phyloP scores from a whole-genome alignment of 2,113 vertebrate species.

The Gorsachius goisagi region DNA sequence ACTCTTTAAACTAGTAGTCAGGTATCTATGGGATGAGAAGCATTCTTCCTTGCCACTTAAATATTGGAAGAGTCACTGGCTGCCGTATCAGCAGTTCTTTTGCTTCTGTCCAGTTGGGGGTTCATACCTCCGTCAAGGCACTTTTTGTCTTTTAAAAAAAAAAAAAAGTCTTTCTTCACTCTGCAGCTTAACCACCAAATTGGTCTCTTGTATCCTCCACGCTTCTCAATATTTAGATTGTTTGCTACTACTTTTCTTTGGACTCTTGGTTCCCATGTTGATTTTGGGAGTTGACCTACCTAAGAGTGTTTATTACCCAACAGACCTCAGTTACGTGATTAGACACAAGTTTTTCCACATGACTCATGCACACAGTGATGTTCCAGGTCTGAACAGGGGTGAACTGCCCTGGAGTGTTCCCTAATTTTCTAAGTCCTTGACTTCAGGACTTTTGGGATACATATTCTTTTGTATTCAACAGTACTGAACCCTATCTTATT shows the following conservation, averaged over 20 bases:
- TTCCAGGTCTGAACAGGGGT: not conserved
- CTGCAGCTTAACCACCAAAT: not conserved
- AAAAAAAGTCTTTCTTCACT: not conserved
- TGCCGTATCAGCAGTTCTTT: not conserved
- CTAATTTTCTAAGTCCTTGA: not conserved
- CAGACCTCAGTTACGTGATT: not conserved
- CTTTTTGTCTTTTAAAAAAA: not conserved
- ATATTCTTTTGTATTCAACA: not conserved
- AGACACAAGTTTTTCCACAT: not conserved
- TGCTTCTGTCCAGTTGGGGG: rapidly evolving
- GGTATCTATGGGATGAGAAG: not conserved
- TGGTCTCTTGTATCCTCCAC: not conserved
- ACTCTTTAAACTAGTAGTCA: not conserved
- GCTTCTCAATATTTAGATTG: not conserved
- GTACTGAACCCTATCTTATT: not conserved
- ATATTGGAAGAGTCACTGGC: not conserved
- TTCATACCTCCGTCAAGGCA: not conserved
- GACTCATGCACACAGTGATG: not conserved
- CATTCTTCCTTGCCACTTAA: not conserved
- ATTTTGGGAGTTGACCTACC: not conserved
- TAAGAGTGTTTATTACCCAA: not conserved
- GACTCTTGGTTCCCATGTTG: not conserved
- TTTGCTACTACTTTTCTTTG: not conserved
- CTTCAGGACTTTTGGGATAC: not conserved
- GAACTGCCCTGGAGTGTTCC: not conserved